Evolutionary conservation across 1,140 invertebrate species (phyloP), one percentile per base, ranked within the genome.

Genomic region (Theocolax elegans): DNA sequence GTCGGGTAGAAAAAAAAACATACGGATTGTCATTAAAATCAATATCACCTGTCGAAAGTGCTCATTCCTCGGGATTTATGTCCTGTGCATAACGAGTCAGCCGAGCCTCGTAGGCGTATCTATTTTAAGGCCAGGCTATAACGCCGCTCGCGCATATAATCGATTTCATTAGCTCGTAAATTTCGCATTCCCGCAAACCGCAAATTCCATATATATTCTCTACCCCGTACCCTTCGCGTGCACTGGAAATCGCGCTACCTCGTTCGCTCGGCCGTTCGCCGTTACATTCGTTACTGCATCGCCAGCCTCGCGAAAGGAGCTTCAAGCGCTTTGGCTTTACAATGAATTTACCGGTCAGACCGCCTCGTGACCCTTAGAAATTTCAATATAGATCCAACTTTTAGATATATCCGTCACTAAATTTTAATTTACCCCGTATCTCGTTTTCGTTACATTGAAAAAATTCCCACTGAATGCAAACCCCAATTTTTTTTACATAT

Each of bases 121-220:
- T 56, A 46, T 70, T 70, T 70, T 70, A 70, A 70, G 67, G 59
- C 21, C 38, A 13, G 38, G 58, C 49, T 15, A 27, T 68, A 68
- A 68, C 67, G 67, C 59, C 29, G 48, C 58, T 54, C 58, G 56
- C 67, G 65, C 65, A 49, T 70, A 70, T 63, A 70, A 63, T 70
- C 67, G 67, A 70, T 70, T 70, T 70, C 67, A 70, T 70, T 70
- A 70, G 67, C 67, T 70, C 67, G 64, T 72, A 72, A 67, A 72
- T 72, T 66, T 67, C 62, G 44, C 56, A 67, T 66, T 66, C 54
- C 44, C 63, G 53, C 62, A 53, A 44, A 72, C 70, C 64, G 63
- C 70, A 51, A 72, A 72, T 60, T 44, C 54, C 62, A 48, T 54
- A 54, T 54, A 53, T 63, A 44, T 58, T n/a, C 19, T 10, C 21